phyloP scores from a whole-genome alignment of 2,888 invertebrate species.

The Mesorhabditis spiculigera region DNA sequence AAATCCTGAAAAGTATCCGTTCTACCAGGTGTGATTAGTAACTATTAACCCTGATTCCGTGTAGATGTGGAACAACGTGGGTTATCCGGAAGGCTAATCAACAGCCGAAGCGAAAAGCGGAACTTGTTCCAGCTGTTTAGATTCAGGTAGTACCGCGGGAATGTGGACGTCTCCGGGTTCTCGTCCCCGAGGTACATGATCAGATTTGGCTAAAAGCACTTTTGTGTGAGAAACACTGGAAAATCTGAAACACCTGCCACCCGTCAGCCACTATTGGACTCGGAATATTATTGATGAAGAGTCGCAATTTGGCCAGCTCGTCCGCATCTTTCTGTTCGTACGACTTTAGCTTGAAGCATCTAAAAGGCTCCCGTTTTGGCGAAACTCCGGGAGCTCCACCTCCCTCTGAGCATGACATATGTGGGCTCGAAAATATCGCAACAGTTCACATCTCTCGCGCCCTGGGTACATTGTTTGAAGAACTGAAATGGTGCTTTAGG shows the following conservation, averaged over 20 bases:
- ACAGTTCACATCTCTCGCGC: constrained; percentile 25
- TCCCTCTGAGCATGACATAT: constrained; percentile 32
- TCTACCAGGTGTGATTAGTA: background rate
- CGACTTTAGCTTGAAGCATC: constrained; percentile 29
- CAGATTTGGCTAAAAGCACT: constrained; percentile 22
- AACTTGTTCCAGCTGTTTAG: constrained; percentile 31
- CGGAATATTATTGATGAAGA: constrained; percentile 30
- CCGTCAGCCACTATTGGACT: constrained; percentile 24
- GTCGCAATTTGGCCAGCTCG: constrained; percentile 29
- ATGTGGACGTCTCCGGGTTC: constrained; percentile 22
- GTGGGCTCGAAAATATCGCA: constrained; percentile 34
- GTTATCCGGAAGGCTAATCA: constrained; percentile 14
- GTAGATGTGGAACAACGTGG: constrained; percentile 11
- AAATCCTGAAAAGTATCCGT: constrained; percentile 19
- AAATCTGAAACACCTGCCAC: constrained; percentile 8
- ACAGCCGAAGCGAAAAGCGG: constrained; percentile 22
- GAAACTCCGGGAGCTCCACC: constrained; percentile 9
- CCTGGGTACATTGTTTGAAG: constrained; percentile 29
- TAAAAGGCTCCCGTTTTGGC: background rate
- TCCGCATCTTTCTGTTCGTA: constrained; percentile 35
- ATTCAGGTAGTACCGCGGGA: constrained; percentile 33
- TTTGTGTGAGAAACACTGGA: constrained; percentile 5
- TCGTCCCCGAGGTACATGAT: constrained; percentile 31
- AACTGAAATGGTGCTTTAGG: constrained; percentile 14
- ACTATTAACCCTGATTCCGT: constrained; percentile 10